phyloP scores from a whole-genome alignment of 2,888 invertebrate species.

The Parascotia fuliginaria region DNA sequence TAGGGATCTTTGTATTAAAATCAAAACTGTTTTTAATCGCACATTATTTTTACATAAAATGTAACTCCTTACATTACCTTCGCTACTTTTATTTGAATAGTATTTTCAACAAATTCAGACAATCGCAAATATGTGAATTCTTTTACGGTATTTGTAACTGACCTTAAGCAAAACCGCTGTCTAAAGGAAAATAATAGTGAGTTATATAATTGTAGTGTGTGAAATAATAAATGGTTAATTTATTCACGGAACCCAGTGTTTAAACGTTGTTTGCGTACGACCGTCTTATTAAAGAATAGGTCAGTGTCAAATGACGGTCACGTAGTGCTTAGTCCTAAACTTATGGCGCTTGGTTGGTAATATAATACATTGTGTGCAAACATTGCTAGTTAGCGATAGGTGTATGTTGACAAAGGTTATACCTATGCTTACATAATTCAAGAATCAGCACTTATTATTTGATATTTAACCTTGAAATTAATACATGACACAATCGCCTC shows the following conservation, averaged over 20 bases:
- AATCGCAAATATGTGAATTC: conserved; percentile 3
- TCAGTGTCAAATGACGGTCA: conserved; percentile 78
- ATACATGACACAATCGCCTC: conserved; percentile 37
- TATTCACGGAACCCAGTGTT: conserved; percentile 41
- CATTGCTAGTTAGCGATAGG: conserved; percentile 37
- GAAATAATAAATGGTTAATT: background rate
- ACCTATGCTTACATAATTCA: conserved; percentile 24
- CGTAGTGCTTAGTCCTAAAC: conserved; percentile 77
- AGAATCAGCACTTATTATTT: conserved; percentile 45
- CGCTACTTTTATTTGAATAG: no score
- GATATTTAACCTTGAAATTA: conserved; percentile 42
- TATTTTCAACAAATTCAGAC: background rate
- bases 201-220: conserved; percentile 28
- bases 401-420: conserved; percentile 37
- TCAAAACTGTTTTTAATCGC: conserved; percentile 7
- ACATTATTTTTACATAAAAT: background rate
- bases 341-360: conserved; percentile 73
- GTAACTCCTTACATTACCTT: no score
- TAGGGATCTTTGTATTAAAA: conserved; percentile 48
- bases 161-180: conserved; percentile 1
- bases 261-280: conserved; percentile 36
- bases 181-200: conserved; percentile 6
- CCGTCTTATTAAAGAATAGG: conserved; percentile 56
- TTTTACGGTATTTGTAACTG: conserved; percentile 2
- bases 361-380: conserved; percentile 69